Conservation (phyloP, 1,140 invertebrate species). For the Nephotettix cincticeps region DNA sequence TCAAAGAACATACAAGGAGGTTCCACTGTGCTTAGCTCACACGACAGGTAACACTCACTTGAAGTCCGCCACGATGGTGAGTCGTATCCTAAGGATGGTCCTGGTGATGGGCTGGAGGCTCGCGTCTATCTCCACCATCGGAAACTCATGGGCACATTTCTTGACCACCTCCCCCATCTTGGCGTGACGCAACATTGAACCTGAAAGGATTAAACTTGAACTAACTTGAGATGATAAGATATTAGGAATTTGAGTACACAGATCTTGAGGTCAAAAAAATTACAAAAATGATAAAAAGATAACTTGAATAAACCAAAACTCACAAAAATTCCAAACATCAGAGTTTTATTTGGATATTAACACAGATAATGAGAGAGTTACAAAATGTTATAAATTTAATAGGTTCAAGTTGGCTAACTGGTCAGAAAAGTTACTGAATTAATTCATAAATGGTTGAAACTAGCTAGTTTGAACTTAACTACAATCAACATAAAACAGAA, state of each 20-base stretch:
- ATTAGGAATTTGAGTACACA: background rate
- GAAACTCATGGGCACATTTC: constrained; percentile 83
- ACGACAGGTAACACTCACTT: constrained; percentile 45
- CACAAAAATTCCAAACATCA: too few species aligned
- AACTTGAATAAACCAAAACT: background rate
- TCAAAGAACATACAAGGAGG: too few species aligned
- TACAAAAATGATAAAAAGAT: background rate
- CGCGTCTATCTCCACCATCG: constrained; percentile 77
- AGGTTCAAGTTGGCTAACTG: too few species aligned
- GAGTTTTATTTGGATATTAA: too few species aligned
- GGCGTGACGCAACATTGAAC: constrained; percentile 72
- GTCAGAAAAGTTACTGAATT: too few species aligned
- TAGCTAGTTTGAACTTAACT: too few species aligned
- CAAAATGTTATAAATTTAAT: too few species aligned
- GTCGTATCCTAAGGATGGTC: constrained; percentile 83
- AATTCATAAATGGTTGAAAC: too few species aligned
- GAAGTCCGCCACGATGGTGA: constrained; percentile 83
- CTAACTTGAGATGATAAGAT: constrained; percentile 23
- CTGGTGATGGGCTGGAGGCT: constrained; percentile 93
- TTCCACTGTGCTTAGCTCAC: too few species aligned
- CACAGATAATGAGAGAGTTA: too few species aligned
- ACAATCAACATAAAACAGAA: too few species aligned
- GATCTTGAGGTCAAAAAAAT: too few species aligned
- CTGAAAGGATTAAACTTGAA: constrained; percentile 47
- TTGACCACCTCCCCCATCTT: constrained; percentile 77